phyloP scores from a whole-genome alignment of 2,888 invertebrate genomes.

The Abrostola tripartita region DNA sequence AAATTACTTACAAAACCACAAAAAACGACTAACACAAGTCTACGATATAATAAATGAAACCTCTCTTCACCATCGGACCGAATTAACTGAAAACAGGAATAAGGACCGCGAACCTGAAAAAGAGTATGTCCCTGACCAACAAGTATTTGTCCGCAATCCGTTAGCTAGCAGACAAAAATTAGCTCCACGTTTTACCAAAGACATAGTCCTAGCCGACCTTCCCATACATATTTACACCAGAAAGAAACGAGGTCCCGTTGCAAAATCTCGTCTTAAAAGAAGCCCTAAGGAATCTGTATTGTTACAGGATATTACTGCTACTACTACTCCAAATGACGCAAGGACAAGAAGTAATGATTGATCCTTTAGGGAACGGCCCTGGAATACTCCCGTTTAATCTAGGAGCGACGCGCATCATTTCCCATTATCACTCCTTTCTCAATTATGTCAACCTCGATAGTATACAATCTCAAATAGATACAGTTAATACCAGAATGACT shows the following conservation, averaged over 20 bases:
- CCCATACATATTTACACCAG: conserved; percentile 2
- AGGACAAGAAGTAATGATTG: background rate
- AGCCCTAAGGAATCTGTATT: background rate
- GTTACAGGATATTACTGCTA: background rate
- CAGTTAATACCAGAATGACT: no score
- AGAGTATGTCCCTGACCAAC: background rate
- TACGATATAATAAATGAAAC: background rate
- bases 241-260: background rate
- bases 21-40: background rate
- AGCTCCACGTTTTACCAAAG: background rate
- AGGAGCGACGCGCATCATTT: background rate
- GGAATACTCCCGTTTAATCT: background rate
- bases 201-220: background rate
- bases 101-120: background rate
- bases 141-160: background rate
- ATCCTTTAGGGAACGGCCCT: background rate
- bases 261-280: background rate
- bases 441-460: background rate
- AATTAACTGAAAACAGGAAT: background rate
- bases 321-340: background rate
- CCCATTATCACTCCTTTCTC: background rate
- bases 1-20: background rate
- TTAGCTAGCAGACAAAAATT: background rate
- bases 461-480: background rate
- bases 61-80: background rate